Evolutionary conservation across 2,797 vertebrate species (phyloP).

Genomic region (Tenualosa thibaudeaui): DNA sequence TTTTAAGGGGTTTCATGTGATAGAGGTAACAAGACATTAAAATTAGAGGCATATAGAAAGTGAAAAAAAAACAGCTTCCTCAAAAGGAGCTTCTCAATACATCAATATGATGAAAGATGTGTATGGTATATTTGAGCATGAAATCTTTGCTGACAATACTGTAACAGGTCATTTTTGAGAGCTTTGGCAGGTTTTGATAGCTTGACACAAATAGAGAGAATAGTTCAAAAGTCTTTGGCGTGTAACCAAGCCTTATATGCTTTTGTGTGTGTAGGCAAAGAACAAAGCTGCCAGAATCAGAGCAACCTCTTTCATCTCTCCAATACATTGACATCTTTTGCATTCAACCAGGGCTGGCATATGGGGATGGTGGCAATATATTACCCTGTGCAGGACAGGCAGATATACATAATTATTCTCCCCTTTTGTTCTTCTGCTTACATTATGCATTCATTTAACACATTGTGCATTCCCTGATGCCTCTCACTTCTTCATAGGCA

Average conservation of each 20-base stretch:
- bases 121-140: not conserved
- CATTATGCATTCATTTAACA: conserved; percentile 23
- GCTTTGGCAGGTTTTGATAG: not conserved
- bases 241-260: not conserved
- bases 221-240: not conserved
- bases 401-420: conserved; percentile 20
- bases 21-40: not conserved
- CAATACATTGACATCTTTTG: conserved; percentile 1
- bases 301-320: not conserved
- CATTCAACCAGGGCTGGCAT: conserved; percentile 14
- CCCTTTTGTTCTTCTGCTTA: not conserved
- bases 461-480: conserved; percentile 5
- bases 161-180: not conserved
- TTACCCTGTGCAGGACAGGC: not conserved
- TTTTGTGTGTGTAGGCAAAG: not conserved
- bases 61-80: too few species aligned
- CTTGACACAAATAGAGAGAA: not conserved
- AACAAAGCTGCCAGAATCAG: not conserved
- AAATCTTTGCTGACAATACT: not conserved
- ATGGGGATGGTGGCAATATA: conserved; percentile 23
- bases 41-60: not conserved
- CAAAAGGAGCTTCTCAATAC: not conserved
- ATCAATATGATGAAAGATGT: not conserved
- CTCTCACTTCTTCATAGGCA: not conserved
- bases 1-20: not conserved